Base-by-base conservation (phyloP, 1,140 invertebrate genomes). In the Drosophila orosa region DNA sequence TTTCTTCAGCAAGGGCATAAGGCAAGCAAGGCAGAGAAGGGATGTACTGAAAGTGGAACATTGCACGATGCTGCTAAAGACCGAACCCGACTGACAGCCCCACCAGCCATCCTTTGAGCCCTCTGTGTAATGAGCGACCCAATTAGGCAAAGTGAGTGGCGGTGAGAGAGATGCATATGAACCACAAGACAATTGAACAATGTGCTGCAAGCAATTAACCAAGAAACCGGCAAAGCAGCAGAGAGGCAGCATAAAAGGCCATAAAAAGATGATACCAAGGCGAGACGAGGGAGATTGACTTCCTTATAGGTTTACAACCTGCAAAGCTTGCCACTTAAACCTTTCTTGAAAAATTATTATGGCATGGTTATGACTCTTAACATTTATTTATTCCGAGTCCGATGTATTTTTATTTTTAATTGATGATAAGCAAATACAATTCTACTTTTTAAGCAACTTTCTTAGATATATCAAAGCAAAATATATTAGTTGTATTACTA, bases 101-200 rank as follows among this genome's bases (percentile, higher is more conserved):
- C 67, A 37, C 27, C 48, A 52, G 48, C 17, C 17, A 39, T 44
- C 61, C 15, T 27, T 24, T 33, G 13, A 45, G 17, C 61, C 47
- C 44, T 37, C 31, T 19, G 35, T 52, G 80, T 89, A 89, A 89
- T 89, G 84, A 76, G 80, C 84, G 84, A 89, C 84, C 84, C 84
- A 89, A 89, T 89, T 89, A 89, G 77, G 52, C 80, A 89, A 89
- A 89, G 84, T 89, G 80, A 89, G 80, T 89, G 84, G 63, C 67
- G 65, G 73, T 80, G 62, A 22, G 74, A 55, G 73, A 80, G 76
- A 73, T 89, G 84, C 84, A 89, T 89, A 89, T 89, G 84, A 89
- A 84, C 84, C 84, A 89, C 80, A 89, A 80, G 87, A 89, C 84
- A 89, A 89, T 89, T 89, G 77, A 89, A 84, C 80, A 89, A 80